These are phyloP conservation scores for Cynocephalus volans DNA, from an alignment of 2,113 vertebrate genomes.

Conservation along the genomic window DNA sequence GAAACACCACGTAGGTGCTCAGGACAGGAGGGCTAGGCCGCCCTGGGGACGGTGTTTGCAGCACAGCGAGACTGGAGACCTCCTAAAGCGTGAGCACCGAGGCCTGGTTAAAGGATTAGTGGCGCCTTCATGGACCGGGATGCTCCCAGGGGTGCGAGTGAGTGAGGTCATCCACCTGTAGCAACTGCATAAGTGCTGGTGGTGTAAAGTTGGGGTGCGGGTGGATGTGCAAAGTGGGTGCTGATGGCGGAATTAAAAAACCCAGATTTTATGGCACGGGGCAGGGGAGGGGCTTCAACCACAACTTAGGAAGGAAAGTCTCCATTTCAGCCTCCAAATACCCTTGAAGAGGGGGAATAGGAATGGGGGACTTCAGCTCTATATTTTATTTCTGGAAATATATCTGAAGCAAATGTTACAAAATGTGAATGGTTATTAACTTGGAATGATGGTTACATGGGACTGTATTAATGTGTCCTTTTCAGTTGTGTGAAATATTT, in stretches of 20 bases:
- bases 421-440: neutral
- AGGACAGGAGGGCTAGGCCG: neutral
- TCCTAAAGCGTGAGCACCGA: neutral
- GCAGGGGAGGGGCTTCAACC: accelerated
- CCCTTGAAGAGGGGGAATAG: accelerated
- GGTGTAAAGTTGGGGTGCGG: neutral
- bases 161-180: neutral
- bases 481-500: neutral
- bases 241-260: too few relatives aligned
- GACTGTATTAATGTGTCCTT: neutral
- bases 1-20: too few relatives aligned
- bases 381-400: neutral
- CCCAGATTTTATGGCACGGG: accelerated
- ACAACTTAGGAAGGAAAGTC: accelerated
- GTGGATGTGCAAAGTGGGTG: accelerated
- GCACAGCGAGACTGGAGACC: neutral
- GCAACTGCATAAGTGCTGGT: accelerated
- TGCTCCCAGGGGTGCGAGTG: neutral
- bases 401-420: too few relatives aligned
- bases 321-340: accelerated
- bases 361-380: accelerated
- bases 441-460: accelerated
- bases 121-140: neutral
- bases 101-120: neutral
- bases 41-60: neutral